A percentile compares a stretch with the other conserved stretches of the same genome.
Conservation (phyloP, 1,140 invertebrate species). For the Sitophilus oryzae region DNA sequence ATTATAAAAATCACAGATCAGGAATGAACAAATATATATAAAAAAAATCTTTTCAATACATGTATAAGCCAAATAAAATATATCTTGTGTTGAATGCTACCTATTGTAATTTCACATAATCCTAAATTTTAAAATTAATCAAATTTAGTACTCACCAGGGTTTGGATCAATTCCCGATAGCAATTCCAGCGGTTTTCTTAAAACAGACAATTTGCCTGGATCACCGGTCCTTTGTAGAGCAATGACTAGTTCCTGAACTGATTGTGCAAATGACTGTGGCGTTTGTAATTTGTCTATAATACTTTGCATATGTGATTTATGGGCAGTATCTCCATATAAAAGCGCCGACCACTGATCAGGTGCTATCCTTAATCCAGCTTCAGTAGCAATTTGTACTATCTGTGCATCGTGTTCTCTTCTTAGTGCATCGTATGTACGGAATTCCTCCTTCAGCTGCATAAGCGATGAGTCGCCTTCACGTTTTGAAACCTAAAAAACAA, state of each 20-base stretch:
- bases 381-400: slow-evolving; percentile 95
- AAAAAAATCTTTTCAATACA: too few species aligned
- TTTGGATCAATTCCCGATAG: slow-evolving; percentile 81
- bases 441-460: slow-evolving; percentile 98
- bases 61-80: too few species aligned
- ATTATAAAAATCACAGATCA: too few species aligned
- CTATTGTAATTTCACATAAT: too few species aligned
- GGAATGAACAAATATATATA: too few species aligned
- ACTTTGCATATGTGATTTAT: slow-evolving; percentile 98
- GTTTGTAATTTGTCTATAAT: slow-evolving; percentile 94
- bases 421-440: slow-evolving; percentile 88
- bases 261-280: slow-evolving; percentile 83
- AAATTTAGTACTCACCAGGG: slow-evolving; percentile 50
- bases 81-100: too few species aligned
- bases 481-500: slow-evolving; percentile 75
- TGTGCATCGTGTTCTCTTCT: slow-evolving; percentile 97
- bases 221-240: slow-evolving; percentile 87
- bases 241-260: slow-evolving; percentile 87
- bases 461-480: slow-evolving; percentile 94
- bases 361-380: slow-evolving; percentile 92
- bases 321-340: slow-evolving; percentile 88
- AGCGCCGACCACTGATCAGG: slow-evolving; percentile 98
- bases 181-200: slow-evolving; percentile 75
- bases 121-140: too few species aligned
- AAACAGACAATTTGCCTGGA: slow-evolving; percentile 72